Conservation (phyloP, 2,797 vertebrate genomes). For the Heliangelus exortis region DNA sequence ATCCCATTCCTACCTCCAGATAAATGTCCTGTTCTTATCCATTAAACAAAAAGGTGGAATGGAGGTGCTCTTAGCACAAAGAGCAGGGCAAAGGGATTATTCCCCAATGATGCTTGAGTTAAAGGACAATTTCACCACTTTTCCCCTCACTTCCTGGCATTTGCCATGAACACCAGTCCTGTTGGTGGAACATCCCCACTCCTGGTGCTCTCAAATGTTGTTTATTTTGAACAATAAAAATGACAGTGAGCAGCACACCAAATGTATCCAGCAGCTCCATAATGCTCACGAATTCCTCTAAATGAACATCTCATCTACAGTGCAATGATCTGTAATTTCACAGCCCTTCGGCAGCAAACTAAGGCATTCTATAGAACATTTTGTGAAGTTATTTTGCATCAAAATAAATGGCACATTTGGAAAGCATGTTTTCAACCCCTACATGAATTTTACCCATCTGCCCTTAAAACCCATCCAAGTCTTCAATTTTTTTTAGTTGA, state of each 20-base stretch:
- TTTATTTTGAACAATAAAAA: not conserved
- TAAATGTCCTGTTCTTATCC: rapidly evolving
- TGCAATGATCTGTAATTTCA: not conserved
- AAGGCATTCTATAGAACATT: not conserved
- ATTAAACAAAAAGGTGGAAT: not conserved
- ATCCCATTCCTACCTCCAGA: not conserved
- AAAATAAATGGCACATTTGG: not conserved
- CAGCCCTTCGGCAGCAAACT: constrained; percentile 15
- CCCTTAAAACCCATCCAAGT: not conserved
- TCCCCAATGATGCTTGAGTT: rapidly evolving
- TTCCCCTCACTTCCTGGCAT: not conserved
- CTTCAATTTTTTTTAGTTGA: not conserved
- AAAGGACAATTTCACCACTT: not conserved
- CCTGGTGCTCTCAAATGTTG: not conserved
- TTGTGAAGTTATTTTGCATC: not conserved
- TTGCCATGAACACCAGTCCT: not conserved
- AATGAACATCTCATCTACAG: constrained; percentile 15
- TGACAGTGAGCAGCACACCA: not conserved
- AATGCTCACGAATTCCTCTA: not conserved
- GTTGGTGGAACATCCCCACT: not conserved
- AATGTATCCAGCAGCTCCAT: not conserved
- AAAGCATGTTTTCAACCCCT: not conserved
- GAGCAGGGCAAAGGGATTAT: not conserved
- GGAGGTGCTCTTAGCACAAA: not conserved
- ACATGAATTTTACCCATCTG: constrained; percentile 8